These are phyloP conservation scores for Phanerotoma sp. DNA, from an alignment of 2,888 invertebrate genomes.

Conservation along the genomic window DNA sequence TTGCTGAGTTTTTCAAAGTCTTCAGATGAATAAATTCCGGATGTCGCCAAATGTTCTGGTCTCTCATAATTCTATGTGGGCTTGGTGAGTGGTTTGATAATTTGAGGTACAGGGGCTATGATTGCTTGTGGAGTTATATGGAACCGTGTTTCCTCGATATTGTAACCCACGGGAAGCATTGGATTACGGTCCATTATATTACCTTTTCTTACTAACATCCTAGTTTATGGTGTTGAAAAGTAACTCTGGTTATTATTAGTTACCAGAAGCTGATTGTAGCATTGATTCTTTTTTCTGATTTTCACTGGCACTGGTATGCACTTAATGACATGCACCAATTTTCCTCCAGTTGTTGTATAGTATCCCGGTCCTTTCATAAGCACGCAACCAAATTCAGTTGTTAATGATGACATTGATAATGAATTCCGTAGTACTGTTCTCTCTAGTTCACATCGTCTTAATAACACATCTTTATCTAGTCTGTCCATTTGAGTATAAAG, in stretches of 20 bases:
- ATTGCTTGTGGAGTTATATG: conserved; percentile 12
- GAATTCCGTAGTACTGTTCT: conserved; percentile 1
- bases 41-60: conserved; percentile 7
- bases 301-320: conserved; percentile 12
- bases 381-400: conserved; percentile 11
- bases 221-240: conserved; percentile 11
- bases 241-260: conserved; percentile 6
- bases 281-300: not conserved
- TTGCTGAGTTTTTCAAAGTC: conserved; percentile 16
- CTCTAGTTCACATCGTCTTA: conserved; percentile 8
- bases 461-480: conserved; percentile 6
- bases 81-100: conserved; percentile 6
- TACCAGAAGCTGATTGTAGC: conserved; percentile 5
- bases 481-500: not conserved
- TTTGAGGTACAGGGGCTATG: conserved; percentile 1
- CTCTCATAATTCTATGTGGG: conserved; percentile 15
- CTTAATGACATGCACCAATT: conserved; percentile 10
- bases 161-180: conserved; percentile 16
- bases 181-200: conserved; percentile 12
- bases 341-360: conserved; percentile 10
- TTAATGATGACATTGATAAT: conserved; percentile 1
- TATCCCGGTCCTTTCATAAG: conserved; percentile 21
- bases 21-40: conserved; percentile 17
- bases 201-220: conserved; percentile 13
- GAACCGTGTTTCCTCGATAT: conserved; percentile 12